Evolutionary conservation across 2,113 vertebrate species (phyloP).

Genomic region (Phocoena sinus): DNA sequence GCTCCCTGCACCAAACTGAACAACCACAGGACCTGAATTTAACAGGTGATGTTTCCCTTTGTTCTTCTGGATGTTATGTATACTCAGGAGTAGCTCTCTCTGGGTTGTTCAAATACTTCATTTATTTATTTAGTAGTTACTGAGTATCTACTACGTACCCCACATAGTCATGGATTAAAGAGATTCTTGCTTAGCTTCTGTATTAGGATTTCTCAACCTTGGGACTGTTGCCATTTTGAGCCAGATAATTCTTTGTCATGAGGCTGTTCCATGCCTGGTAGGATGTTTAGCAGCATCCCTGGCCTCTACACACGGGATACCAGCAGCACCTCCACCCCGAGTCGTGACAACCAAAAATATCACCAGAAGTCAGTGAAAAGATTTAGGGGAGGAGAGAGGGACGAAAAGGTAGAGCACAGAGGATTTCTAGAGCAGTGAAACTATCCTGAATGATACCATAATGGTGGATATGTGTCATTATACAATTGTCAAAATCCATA

Average conservation of each 20-base stretch:
- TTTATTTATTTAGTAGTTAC: not conserved
- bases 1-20: not conserved
- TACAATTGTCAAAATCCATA: not conserved
- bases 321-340: not conserved
- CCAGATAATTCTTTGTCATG: not conserved
- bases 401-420: not conserved
- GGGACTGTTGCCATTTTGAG: not conserved
- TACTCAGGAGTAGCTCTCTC: not conserved
- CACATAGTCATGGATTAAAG: not conserved
- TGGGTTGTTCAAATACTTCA: not conserved
- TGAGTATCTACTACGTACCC: not conserved
- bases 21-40: not conserved
- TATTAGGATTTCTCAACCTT: not conserved
- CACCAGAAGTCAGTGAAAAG: not conserved
- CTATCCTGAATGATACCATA: not conserved
- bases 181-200: not conserved
- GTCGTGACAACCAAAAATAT: not conserved
- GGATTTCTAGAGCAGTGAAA: not conserved
- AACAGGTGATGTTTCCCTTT: not conserved
- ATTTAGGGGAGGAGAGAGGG: not conserved
- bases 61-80: not conserved
- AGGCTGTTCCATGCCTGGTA: not conserved
- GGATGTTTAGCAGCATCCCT: no score
- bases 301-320: not conserved
- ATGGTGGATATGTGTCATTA: no score